Evolutionary conservation across 2,113 vertebrate genomes (phyloP), one percentile per base, ranked within the genome.

Genomic region (Onychostoma macrolepis): DNA sequence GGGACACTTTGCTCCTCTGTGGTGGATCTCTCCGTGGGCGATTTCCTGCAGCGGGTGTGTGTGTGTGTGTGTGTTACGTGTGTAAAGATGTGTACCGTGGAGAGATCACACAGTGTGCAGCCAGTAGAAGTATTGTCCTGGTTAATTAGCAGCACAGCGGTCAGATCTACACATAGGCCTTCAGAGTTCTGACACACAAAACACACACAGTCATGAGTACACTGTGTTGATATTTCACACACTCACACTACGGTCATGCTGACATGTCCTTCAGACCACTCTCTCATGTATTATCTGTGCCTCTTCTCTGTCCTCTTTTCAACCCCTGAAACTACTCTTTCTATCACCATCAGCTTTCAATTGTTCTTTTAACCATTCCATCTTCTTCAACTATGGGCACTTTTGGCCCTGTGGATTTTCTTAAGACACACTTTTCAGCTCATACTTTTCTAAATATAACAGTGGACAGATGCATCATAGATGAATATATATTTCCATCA

Each of bases 181-280:
- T 21, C 43, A 28, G 30, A 79, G 15, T 45, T 38, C 81, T 87
- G 15, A 84, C 88, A 85, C 48, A 86, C 85, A 76, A 81, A 45
- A 84, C 38, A 5, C 45, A 65, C 28, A 69, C 26, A 79, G 3
- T 28, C 21, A 38, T 69, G 50, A 76, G 69, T 84, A 86, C 83
- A 86, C 85, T 61, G 41, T 77, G 53, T 84, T 85, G 33, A 58
- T 65, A 78, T 28, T 89, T 72, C 77, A 63, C 87, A 86, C 81
- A 76, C 80, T 75, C 79, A 53, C 83, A 63, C 84, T 33, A 76
- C n/a, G 15, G 75, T 84, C 69, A 76, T 8, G 9, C 45, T 77
- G 91, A 91, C 50, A 63, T 75, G 92, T 92, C 91, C 90, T 91
- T 92, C 48, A 79, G 38, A 69, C 21, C 65, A 36, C 79, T 61